phyloP scores from a whole-genome alignment of 2,888 invertebrate species.

The Erebia epiphron region DNA sequence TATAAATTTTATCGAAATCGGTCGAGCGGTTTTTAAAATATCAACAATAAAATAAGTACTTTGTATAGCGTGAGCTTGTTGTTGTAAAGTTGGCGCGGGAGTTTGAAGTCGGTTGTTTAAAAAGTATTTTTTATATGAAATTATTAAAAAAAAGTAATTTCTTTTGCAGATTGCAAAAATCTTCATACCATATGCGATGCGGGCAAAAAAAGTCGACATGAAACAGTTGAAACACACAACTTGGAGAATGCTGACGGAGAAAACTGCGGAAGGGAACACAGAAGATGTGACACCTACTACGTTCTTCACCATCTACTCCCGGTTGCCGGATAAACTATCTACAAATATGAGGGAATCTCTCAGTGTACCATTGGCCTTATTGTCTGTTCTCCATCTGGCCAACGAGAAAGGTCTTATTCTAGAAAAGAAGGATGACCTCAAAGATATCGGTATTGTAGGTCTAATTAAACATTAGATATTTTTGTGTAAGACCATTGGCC shows the following conservation, averaged over 20 bases:
- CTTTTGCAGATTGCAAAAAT: constrained; percentile 85
- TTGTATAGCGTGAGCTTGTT: no score
- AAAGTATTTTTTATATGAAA: no score
- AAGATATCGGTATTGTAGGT: constrained; percentile 80
- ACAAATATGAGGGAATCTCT: constrained; percentile 87
- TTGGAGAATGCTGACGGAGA: constrained; percentile 84
- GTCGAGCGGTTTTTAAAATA: no score
- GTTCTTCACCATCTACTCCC: constrained; percentile 82
- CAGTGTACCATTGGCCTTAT: constrained; percentile 90
- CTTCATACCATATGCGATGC: constrained; percentile 90
- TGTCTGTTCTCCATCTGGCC: constrained; percentile 91
- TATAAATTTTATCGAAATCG: no score
- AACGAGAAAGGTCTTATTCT: constrained; percentile 89
- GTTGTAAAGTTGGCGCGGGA: no score
- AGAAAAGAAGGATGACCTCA: constrained; percentile 73
- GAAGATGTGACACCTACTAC: constrained; percentile 69
- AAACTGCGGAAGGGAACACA: constrained; percentile 56
- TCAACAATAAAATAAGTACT: no score
- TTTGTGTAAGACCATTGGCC: no score
- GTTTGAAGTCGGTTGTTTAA: no score
- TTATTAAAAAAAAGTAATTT: not conserved
- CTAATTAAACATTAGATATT: constrained; percentile 49
- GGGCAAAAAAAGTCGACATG: constrained; percentile 94
- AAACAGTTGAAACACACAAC: constrained; percentile 90
- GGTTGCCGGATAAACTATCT: constrained; percentile 82